These are phyloP conservation scores for Oscheius onirici DNA, from an alignment of 2,888 invertebrate genomes.

Conservation along the genomic window DNA sequence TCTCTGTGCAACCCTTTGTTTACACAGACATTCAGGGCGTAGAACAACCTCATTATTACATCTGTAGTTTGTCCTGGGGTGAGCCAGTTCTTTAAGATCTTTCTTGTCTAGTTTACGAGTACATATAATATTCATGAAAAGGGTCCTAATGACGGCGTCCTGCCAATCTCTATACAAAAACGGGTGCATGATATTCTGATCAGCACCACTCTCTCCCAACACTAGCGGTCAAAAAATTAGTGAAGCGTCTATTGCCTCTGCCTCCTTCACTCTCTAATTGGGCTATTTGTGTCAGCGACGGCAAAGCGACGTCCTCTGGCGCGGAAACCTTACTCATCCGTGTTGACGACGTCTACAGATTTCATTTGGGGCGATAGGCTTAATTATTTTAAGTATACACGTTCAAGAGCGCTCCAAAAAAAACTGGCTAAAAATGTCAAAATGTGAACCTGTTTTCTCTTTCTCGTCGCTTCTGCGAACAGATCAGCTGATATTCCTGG, in stretches of 20 bases:
- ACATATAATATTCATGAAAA: neutral
- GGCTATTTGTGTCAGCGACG: slow-evolving; percentile 27
- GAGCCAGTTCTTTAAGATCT: neutral
- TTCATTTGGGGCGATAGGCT: no score
- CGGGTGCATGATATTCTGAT: no score
- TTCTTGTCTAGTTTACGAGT: neutral
- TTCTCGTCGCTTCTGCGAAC: neutral
- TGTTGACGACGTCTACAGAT: no score
- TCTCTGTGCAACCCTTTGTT: neutral
- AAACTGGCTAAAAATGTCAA: no score
- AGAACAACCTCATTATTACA: slow-evolving; percentile 22
- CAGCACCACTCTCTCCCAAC: neutral
- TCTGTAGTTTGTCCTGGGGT: slow-evolving; percentile 18
- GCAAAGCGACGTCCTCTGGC: slow-evolving; percentile 14
- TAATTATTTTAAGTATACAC: no score
- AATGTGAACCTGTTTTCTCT: neutral
- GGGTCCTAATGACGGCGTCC: neutral
- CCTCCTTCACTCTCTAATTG: slow-evolving; percentile 15
- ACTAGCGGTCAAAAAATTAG: slow-evolving; percentile 25
- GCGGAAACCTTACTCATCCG: slow-evolving; percentile 21
- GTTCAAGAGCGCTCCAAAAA: no score
- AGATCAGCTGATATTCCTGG: no score
- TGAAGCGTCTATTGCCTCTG: slow-evolving; percentile 16
- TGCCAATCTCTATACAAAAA: neutral
- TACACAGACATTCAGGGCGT: neutral